These are phyloP conservation scores for Phalacrocorax pelagicus DNA, from an alignment of 2,113 vertebrate species.

Conservation along the genomic window DNA sequence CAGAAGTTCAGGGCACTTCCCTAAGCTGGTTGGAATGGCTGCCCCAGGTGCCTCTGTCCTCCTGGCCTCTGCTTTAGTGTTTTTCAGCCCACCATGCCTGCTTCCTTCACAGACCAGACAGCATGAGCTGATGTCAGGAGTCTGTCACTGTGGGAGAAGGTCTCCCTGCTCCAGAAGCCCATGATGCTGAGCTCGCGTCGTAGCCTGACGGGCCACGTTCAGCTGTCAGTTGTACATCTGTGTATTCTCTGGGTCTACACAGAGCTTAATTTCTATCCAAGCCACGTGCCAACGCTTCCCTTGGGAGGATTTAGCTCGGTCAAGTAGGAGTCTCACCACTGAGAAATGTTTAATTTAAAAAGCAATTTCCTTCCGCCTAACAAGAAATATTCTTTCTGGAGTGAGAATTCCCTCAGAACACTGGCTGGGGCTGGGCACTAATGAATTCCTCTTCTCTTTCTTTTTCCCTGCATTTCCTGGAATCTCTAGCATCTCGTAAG, in stretches of 20 bases:
- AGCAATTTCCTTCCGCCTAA: slow-evolving; percentile 4
- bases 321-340: not conserved
- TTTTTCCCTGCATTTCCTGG: not conserved
- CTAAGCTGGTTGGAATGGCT: not conserved
- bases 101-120: not conserved
- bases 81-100: accelerated
- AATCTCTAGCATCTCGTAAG: slow-evolving; percentile 38
- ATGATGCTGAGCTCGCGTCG: not conserved
- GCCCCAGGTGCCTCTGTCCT: not conserved
- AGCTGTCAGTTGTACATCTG: not conserved
- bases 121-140: not conserved
- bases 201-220: not conserved
- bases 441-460: slow-evolving; percentile 44
- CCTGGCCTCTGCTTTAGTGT: not conserved
- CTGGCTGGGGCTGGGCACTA: slow-evolving; percentile 10
- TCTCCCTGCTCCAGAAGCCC: not conserved
- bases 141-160: not conserved
- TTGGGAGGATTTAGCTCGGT: not conserved
- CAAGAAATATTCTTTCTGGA: slow-evolving; percentile 3
- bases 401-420: not conserved
- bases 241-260: accelerated
- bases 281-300: not conserved
- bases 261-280: not conserved
- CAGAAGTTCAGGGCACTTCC: not conserved
- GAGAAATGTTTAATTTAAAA: slow-evolving; percentile 34